Evolutionary conservation across 2,888 invertebrate genomes (phyloP).

Genomic region (Hermaeophaga mercurialis): DNA sequence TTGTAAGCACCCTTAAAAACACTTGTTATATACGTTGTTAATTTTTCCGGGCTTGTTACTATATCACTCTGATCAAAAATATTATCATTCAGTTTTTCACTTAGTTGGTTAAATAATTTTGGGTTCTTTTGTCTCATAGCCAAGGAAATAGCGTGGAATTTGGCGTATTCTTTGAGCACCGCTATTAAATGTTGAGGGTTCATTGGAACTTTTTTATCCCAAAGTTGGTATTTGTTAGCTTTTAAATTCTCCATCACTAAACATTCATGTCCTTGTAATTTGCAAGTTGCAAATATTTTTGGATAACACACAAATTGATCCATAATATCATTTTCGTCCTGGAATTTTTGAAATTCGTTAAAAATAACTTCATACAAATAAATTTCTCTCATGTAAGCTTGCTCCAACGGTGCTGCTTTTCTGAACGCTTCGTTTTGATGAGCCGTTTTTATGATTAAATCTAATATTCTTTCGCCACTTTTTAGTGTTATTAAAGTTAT

Average conservation of each 20-base stretch:
- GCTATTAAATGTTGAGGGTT: constrained; percentile 44
- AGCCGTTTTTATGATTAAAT: constrained; percentile 46
- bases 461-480: constrained; percentile 17
- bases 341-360: constrained; percentile 33
- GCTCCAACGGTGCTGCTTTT: constrained; percentile 33
- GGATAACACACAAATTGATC: constrained; percentile 12
- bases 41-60: not conserved
- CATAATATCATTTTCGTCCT: constrained; percentile 29
- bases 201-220: constrained; percentile 42
- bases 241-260: constrained; percentile 46
- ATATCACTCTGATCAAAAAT: constrained; percentile 6
- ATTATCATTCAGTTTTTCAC: constrained; percentile 7
- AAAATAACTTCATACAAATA: constrained; percentile 44
- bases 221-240: constrained; percentile 39
- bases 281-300: constrained; percentile 23
- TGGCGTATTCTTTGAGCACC: constrained; percentile 46
- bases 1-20: constrained; percentile 2
- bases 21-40: not conserved
- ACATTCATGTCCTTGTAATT: constrained; percentile 27
- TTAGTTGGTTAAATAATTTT: constrained; percentile 36
- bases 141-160: constrained; percentile 48
- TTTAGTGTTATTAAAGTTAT: constrained; percentile 32
- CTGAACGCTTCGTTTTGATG: constrained; percentile 37
- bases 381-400: constrained; percentile 43
- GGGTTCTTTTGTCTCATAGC: constrained; percentile 44